phyloP scores from a whole-genome alignment of 1,140 invertebrate species.

The Drosophila kurseongensis region DNA sequence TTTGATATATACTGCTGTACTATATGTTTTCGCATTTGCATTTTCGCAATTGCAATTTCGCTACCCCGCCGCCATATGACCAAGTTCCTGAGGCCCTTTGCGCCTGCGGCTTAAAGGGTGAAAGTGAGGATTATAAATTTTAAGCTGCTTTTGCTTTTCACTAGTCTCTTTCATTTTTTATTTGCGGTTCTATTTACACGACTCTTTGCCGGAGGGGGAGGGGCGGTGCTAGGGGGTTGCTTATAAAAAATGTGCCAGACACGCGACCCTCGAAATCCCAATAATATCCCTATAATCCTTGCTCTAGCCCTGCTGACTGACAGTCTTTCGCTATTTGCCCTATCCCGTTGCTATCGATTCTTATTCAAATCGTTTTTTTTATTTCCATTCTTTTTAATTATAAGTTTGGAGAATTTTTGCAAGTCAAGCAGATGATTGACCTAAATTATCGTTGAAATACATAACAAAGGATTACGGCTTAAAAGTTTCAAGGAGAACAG shows the following conservation, averaged over 20 bases:
- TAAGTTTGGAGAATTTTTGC: conserved; percentile 49
- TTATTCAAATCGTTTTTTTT: conserved; percentile 64
- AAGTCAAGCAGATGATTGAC: conserved; percentile 79
- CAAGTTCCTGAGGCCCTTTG: conserved; percentile 6
- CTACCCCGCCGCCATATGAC: conserved; percentile 1
- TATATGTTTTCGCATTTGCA: conserved; percentile 45
- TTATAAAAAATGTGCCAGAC: conserved; percentile 72
- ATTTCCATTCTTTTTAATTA: conserved; percentile 50
- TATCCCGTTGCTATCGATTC: conserved; percentile 59
- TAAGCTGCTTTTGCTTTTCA: conserved; percentile 80
- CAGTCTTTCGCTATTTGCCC: conserved; percentile 36
- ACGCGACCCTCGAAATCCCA: conserved; percentile 72
- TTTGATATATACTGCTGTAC: conserved; percentile 31
- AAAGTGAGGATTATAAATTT: conserved; percentile 82
- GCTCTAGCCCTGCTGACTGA: conserved; percentile 33
- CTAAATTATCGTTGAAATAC: conserved; percentile 42
- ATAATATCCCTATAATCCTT: conserved; percentile 66
- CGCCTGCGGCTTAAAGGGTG: conserved; percentile 66
- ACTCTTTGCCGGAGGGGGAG: neutral
- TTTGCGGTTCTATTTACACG: conserved; percentile 72
- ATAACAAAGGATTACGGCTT: conserved; percentile 33
- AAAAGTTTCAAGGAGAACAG: conserved; percentile 4
- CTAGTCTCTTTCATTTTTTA: conserved; percentile 59
- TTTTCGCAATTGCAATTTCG: conserved; percentile 28
- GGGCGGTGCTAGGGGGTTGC: conserved; percentile 31